A percentile compares a stretch with the other conserved stretches of the same genome.
These are phyloP conservation scores for Aporophyla nigra DNA, from an alignment of 2,888 invertebrate genomes.

Conservation along the genomic window DNA sequence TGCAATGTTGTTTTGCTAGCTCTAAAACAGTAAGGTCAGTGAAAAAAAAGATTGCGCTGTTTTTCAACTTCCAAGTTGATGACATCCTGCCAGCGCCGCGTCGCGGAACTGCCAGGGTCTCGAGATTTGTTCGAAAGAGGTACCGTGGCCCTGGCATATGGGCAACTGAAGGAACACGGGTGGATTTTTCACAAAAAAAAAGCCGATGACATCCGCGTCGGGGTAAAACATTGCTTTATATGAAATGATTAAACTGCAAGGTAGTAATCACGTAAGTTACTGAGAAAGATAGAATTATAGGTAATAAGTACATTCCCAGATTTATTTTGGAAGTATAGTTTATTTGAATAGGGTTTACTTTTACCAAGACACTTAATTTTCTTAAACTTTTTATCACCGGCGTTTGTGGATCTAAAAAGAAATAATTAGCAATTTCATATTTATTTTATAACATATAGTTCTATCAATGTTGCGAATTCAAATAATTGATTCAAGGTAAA, in stretches of 20 bases:
- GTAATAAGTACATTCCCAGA: constrained; percentile 55
- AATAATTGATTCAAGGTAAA: neutral
- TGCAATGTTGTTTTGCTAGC: no score
- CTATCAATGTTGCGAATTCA: neutral
- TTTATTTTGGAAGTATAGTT: constrained; percentile 31
- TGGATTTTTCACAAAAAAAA: no score
- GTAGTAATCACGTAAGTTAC: constrained; percentile 44
- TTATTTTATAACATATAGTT: neutral
- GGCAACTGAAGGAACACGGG: no score
- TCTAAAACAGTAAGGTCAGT: no score
- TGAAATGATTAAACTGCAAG: constrained; percentile 42
- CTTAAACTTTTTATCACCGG: constrained; percentile 22
- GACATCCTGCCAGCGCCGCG: no score
- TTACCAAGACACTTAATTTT: constrained; percentile 40
- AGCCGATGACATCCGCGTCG: neutral
- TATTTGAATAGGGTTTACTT: constrained; percentile 41
- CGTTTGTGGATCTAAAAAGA: constrained; percentile 48
- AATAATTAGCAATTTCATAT: neutral
- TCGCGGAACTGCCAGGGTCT: no score
- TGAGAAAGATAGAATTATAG: constrained; percentile 40
- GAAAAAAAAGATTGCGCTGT: neutral
- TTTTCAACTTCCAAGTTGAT: neutral
- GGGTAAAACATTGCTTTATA: neutral
- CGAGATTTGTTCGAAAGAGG: no score
- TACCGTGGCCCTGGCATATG: no score